These are phyloP conservation scores for Leucozona laternaria DNA, from an alignment of 2,888 invertebrate species.

Conservation along the genomic window DNA sequence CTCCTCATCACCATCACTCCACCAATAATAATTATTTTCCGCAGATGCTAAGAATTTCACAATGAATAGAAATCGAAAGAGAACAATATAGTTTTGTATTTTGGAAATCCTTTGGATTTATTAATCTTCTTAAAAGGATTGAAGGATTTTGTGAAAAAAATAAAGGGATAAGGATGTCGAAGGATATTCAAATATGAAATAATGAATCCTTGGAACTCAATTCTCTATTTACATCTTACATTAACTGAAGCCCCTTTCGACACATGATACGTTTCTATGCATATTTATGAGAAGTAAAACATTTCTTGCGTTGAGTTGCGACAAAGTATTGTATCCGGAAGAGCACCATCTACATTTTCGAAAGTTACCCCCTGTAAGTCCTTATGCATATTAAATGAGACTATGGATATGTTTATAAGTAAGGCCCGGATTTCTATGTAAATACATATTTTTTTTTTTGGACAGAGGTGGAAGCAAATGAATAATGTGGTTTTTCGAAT, in stretches of 20 bases:
- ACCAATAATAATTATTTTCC: constrained; percentile 24
- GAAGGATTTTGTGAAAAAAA: not conserved
- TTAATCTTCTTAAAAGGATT: constrained; percentile 49
- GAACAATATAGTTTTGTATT: constrained; percentile 36
- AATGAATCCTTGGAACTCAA: not conserved
- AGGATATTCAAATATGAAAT: not conserved
- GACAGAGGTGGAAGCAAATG: no score
- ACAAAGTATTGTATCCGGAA: constrained; percentile 15
- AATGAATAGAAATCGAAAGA: constrained; percentile 19
- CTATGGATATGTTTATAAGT: constrained; percentile 2
- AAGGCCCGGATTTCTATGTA: no score
- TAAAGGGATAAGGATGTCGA: not conserved
- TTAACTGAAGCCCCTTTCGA: not conserved
- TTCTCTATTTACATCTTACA: not conserved
- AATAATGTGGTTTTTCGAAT: no score
- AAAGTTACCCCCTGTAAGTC: not conserved
- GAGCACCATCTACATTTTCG: not conserved
- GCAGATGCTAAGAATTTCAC: constrained; percentile 32
- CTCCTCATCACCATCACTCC: not conserved
- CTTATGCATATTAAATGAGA: constrained; percentile 56
- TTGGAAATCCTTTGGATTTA: constrained; percentile 29
- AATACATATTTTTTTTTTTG: no score
- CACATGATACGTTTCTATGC: constrained; percentile 8
- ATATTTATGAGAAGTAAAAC: constrained; percentile 29
- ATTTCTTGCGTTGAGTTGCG: not conserved